Evolutionary conservation across 2,888 invertebrate genomes (phyloP).

Genomic region (Nineta flava): DNA sequence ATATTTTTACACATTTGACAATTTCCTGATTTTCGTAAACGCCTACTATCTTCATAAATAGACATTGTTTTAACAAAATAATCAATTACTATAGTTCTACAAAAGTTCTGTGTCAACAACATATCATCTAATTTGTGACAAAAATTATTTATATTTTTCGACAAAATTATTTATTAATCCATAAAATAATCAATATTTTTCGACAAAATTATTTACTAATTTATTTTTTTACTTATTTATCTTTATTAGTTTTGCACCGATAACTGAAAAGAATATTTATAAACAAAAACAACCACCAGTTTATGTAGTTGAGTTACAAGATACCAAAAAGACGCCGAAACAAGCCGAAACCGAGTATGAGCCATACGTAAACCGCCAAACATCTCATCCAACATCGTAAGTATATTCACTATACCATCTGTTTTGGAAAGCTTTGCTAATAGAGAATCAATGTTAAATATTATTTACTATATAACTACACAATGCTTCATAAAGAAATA

Average conservation of each 20-base stretch:
- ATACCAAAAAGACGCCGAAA: constrained; percentile 26
- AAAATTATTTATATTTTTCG: constrained; percentile 20
- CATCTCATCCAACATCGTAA: constrained; percentile 56
- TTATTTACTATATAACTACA: no score
- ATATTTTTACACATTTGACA: no score
- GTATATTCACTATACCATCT: constrained; percentile 23
- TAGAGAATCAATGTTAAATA: no score
- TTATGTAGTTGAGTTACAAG: constrained; percentile 33
- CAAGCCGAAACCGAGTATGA: constrained; percentile 42
- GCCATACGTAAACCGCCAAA: constrained; percentile 46
- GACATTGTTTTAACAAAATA: no score
- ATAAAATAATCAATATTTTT: constrained; percentile 24
- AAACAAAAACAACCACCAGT: constrained; percentile 14
- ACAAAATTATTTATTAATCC: background rate
- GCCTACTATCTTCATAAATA: no score
- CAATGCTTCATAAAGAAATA: no score
- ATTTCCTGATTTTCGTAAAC: no score
- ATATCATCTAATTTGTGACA: constrained; percentile 29
- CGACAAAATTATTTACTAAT: background rate
- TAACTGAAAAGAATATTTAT: constrained; percentile 13
- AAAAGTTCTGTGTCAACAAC: no score
- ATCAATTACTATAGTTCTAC: no score
- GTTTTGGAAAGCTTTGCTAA: no score
- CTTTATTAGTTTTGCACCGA: constrained; percentile 19
- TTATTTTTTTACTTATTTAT: background rate